Conservation (phyloP, 2,113 vertebrate genomes). For the Mola mola region DNA sequence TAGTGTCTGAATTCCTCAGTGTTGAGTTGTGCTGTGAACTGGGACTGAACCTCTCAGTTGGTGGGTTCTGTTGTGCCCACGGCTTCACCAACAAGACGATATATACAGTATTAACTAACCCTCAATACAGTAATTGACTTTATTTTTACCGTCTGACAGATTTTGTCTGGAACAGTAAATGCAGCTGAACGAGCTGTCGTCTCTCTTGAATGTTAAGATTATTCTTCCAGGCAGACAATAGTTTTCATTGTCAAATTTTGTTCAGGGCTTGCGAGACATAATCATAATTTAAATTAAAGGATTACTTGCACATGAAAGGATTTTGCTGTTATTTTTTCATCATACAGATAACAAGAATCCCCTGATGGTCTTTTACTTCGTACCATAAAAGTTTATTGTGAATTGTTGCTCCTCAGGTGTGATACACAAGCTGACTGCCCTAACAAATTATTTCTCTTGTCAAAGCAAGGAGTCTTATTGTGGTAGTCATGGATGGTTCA, state of each 20-base stretch:
- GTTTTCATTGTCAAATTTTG: slow-evolving; percentile 41
- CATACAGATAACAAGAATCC: slow-evolving; percentile 2
- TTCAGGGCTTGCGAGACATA: slow-evolving; percentile 16
- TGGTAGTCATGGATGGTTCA: background rate
- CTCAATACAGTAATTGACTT: slow-evolving; percentile 43
- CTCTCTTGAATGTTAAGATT: slow-evolving; percentile 45
- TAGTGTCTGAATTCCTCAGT: slow-evolving; percentile 35
- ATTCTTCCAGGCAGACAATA: slow-evolving; percentile 55
- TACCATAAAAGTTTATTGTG: slow-evolving; percentile 4
- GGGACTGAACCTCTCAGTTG: slow-evolving; percentile 45
- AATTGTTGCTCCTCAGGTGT: slow-evolving; percentile 2
- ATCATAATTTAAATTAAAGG: slow-evolving; percentile 52
- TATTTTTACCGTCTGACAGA: slow-evolving; percentile 58
- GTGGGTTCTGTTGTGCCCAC: slow-evolving; percentile 32
- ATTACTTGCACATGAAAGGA: slow-evolving; percentile 22
- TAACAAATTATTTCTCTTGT: background rate
- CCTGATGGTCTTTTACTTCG: background rate
- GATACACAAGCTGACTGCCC: background rate
- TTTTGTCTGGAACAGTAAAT: slow-evolving; percentile 58
- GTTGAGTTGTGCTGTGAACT: slow-evolving; percentile 43
- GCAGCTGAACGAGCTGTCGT: slow-evolving; percentile 48
- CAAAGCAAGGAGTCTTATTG: background rate
- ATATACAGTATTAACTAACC: slow-evolving; percentile 58
- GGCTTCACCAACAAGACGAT: slow-evolving; percentile 54
- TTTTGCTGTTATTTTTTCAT: slow-evolving; percentile 17